Percentiles rank a stretch among this genome's conserved stretches.
Evolutionary conservation across 2,888 invertebrate species (phyloP).

Genomic region (Erebia epiphron): DNA sequence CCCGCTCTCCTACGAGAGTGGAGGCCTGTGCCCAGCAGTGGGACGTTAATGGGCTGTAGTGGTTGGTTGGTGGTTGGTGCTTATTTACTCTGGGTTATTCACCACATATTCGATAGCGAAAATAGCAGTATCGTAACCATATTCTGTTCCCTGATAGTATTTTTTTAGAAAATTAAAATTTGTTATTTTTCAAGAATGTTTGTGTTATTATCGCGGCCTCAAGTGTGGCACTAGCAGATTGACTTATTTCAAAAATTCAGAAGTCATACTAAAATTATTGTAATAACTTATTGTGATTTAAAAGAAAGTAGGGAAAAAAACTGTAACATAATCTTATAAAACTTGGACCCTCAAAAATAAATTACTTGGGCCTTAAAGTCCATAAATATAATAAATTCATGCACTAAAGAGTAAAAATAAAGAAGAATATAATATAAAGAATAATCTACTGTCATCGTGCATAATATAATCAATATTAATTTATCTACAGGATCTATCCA

Average conservation of each 20-base stretch:
- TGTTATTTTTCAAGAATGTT: background rate
- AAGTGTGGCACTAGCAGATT: background rate
- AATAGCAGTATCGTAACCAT: too few relatives aligned
- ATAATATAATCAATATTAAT: constrained; percentile 1
- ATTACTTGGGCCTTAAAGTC: background rate
- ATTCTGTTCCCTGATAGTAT: too few relatives aligned
- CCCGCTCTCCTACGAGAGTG: too few relatives aligned
- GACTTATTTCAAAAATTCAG: background rate
- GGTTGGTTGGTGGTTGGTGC: too few relatives aligned
- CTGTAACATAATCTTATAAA: background rate
- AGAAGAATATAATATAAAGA: constrained; percentile 3
- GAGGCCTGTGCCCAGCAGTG: too few relatives aligned
- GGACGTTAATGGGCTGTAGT: too few relatives aligned
- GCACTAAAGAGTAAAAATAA: background rate
- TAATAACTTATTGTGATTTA: too few relatives aligned
- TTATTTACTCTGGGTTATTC: background rate
- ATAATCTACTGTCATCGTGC: constrained; percentile 36
- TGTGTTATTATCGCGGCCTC: background rate
- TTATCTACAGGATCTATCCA: constrained; percentile 16
- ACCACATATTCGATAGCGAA: background rate
- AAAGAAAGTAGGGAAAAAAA: background rate
- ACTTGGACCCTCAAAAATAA: background rate
- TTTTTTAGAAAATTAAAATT: too few relatives aligned
- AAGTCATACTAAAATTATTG: background rate
- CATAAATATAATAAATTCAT: background rate